Evolutionary conservation across 2,797 vertebrate species (phyloP), one percentile per base, ranked within the genome.

Genomic region (Chaetophractus vellerosus): DNA sequence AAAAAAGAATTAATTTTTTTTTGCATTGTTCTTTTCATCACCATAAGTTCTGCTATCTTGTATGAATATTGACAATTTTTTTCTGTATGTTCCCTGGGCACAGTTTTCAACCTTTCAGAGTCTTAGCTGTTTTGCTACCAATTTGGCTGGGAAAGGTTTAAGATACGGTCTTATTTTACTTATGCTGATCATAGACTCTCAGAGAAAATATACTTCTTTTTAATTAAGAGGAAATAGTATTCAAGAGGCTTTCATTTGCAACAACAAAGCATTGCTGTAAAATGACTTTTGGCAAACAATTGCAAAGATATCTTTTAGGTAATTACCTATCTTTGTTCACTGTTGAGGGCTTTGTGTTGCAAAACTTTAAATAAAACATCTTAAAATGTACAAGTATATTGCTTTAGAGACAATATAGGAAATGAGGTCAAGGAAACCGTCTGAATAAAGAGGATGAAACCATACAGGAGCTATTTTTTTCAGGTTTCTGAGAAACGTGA

Each of bases 221-320:
- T 94, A 90, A 97, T 96, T 84, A 94, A 96, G 91, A 81, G 75
- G 36, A 91, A 90, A 41, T 10, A 94, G 41, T 45, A 31, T 52
- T 91, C 28, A 84, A 18, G 41, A 96, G 14, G 36, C 26, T 76
- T 79, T 93, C 24, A 36, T 96, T 90, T 69, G 68, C 33, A 96
- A 89, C 33, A 85, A 45, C 57, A 85, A 74, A 94, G 21, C 33
- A 31, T 48, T 95, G 95, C 69, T 85, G 23, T 66, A 94, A 87
- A 14, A 85, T 96, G 93, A 79, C 21, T 10, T 95, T 93, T 86
- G 91, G 69, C 68, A 96, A 96, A 57, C 38, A 82, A 81, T 78
- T 90, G n/a, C 71, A 96, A 91, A 91, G 59, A 5, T 90, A 48
- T 80, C 9, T 89, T 92, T 94, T 55, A 87, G 88, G 80, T 83